A percentile compares a stretch with the other conserved stretches of the same genome.
phyloP scores from a whole-genome alignment of 1,140 invertebrate species.

The Heliothis virescens region DNA sequence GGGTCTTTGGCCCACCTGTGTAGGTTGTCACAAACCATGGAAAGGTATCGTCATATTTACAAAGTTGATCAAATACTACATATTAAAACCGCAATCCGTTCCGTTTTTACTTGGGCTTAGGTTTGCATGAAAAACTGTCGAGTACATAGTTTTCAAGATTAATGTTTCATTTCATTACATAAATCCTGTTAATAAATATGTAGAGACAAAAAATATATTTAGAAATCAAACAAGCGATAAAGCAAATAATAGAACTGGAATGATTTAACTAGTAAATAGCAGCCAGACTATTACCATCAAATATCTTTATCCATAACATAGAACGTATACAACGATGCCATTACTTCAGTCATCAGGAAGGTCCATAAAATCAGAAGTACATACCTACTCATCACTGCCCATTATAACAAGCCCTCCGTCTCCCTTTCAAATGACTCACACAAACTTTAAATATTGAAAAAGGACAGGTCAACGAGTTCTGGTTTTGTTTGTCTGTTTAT shows the following conservation, averaged over 20 bases:
- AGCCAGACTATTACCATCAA: no score
- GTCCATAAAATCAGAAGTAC: not conserved
- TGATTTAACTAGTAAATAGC: no score
- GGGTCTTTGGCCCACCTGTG: slow-evolving; percentile 45
- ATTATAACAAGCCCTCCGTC: not conserved
- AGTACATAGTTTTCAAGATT: no score
- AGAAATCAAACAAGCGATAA: no score
- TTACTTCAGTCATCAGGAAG: not conserved
- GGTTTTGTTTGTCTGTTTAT: slow-evolving; percentile 9
- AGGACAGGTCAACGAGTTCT: not conserved
- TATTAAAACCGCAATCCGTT: not conserved
- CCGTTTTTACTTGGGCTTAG: no score
- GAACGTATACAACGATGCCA: no score
- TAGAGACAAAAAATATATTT: no score
- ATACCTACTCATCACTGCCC: not conserved
- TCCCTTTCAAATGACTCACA: not conserved
- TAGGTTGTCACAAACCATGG: not conserved
- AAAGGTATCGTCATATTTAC: not conserved
- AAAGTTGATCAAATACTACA: not conserved
- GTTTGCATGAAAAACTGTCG: no score
- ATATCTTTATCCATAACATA: no score
- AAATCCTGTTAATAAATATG: no score
- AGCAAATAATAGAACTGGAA: no score
- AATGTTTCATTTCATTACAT: no score
- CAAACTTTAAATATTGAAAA: slow-evolving; percentile 18